Percentiles rank a stretch among this genome's conserved stretches.
phyloP scores from a whole-genome alignment of 1,140 invertebrate genomes.

The Caenorhabditis elegans region WBcel235 BX284606.5:2960001-2960500 shows the following conservation, averaged over 20 bases:
- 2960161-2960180: constrained; percentile 47
- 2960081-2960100: too few relatives aligned
- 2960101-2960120: too few relatives aligned
- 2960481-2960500: constrained; percentile 83
- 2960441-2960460: constrained; percentile 94
- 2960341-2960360: background rate
- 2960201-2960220: constrained; percentile 78
- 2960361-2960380: constrained; percentile 71
- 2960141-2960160: background rate
- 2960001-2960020: too few relatives aligned
- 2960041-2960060: too few relatives aligned
- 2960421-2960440: constrained; percentile 78
- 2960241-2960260: constrained; percentile 95
- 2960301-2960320: constrained; percentile 95
- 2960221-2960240: constrained; percentile 75
- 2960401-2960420: constrained; percentile 96
- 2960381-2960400: constrained; percentile 92
- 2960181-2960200: constrained; percentile 78
- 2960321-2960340: constrained; percentile 67
- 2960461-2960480: constrained; percentile 87
- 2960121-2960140: too few relatives aligned
- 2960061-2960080: too few relatives aligned
- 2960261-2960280: constrained; percentile 92
- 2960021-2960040: too few relatives aligned
- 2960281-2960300: constrained; percentile 92